phyloP scores from a whole-genome alignment of 64 coral and sea anemone genomes.

The Dendrophyllia cribrosa region DNA sequence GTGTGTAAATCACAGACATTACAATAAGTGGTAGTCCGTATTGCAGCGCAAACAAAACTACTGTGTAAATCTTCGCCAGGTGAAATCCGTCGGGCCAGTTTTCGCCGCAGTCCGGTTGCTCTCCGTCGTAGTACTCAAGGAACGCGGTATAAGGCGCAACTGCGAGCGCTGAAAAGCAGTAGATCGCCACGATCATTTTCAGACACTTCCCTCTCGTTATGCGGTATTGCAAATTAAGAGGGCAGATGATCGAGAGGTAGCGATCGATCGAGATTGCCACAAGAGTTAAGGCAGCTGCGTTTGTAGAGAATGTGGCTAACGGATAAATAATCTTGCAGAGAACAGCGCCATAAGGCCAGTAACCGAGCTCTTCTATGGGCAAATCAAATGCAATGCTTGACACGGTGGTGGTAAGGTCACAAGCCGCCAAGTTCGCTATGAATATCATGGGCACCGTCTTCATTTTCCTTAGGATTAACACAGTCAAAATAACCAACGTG shows the following conservation, averaged over 20 bases:
- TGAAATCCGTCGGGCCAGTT: conserved; percentile 47
- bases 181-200: conserved; percentile 41
- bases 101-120: conserved; percentile 36
- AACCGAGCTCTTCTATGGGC: conserved; percentile 44
- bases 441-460: conserved; percentile 92
- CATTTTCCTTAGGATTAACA: conserved; percentile 67
- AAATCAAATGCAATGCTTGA: conserved; percentile 88
- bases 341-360: conserved; percentile 77
- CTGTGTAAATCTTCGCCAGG: conserved; percentile 70
- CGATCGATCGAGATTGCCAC: conserved; percentile 80
- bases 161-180: conserved; percentile 42
- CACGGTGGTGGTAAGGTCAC: conserved; percentile 79
- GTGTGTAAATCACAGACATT: conserved; percentile 64
- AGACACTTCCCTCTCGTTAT: conserved; percentile 74
- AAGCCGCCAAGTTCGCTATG: conserved; percentile 80
- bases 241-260: conserved; percentile 76
- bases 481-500: conserved; percentile 76
- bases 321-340: conserved; percentile 81
- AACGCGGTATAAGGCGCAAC: conserved; percentile 66
- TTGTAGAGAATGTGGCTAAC: conserved; percentile 72
- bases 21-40: conserved; percentile 81
- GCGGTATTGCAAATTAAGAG: conserved; percentile 82
- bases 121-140: conserved; percentile 5
- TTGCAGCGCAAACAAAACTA: conserved; percentile 77
- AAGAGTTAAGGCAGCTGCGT: conserved; percentile 85